Evolutionary conservation across 2,888 invertebrate genomes (phyloP).

Genomic region (Nomada fabriciana): DNA sequence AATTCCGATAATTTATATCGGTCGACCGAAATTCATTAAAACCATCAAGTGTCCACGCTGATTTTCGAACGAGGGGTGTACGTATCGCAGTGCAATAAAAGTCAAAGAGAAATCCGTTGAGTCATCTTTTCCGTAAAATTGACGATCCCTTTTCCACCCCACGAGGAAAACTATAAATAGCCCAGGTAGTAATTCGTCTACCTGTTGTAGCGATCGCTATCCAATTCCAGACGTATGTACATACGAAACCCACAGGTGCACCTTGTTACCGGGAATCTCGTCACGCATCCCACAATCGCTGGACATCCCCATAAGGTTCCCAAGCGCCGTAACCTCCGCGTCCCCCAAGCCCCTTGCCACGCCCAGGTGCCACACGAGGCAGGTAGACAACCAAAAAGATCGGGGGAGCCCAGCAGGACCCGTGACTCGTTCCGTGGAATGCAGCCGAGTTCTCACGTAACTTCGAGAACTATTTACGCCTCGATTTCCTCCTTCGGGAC

Average conservation of each 20-base stretch:
- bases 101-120: too few species aligned
- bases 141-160: too few species aligned
- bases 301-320: not conserved
- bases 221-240: not conserved
- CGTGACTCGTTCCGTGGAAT: conserved; percentile 35
- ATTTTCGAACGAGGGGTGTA: too few species aligned
- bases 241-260: not conserved
- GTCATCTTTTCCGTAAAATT: too few species aligned
- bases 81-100: too few species aligned
- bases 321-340: not conserved
- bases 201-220: too few species aligned
- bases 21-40: too few species aligned
- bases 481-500: conserved; percentile 20
- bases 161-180: too few species aligned
- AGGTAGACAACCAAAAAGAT: conserved; percentile 16
- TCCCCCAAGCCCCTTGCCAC: not conserved
- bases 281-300: conserved; percentile 1
- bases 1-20: too few species aligned
- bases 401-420: not conserved
- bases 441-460: conserved; percentile 60
- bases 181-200: too few species aligned
- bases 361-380: not conserved
- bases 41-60: too few species aligned
- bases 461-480: conserved; percentile 51
- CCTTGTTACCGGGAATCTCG: not conserved